Base-by-base conservation (phyloP, 2,888 invertebrate species). In the Oxycera nigricornis region DNA sequence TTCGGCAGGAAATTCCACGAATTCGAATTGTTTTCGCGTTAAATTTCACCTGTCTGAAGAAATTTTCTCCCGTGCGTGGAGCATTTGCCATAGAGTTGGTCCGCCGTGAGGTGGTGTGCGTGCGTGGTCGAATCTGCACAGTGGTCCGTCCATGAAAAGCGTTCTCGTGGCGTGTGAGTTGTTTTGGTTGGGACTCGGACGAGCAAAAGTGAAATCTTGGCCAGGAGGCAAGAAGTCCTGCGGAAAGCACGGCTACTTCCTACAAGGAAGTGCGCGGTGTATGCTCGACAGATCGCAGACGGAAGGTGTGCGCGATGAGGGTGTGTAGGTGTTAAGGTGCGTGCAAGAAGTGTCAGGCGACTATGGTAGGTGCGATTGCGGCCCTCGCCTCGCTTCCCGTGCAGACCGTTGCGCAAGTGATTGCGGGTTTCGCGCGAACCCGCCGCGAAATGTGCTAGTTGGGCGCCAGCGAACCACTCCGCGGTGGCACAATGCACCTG, bases 41-140 rank as follows among this genome's bases (percentile, higher is more conserved):
- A 65, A 62, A 65, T 65, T 65, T 65, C 65, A 65, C 65, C 65
- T 65, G 65, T 65, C 65, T 65, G 62, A 62, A 65, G 65, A 65
- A 65, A 65, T 65, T 65, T 65, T 65, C 65, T 41, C 65, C 41
- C 41, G 65, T 14, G 20, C 55, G 20, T 9, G 24, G 39, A 39
- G 22, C n/a, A 2, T 28, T 14, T 1, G 9, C 28, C 17, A 30
- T 9, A 26, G 30, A 11, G 26, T 28, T 9, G 26, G n/a, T 17
- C 11, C 20, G 28, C 17, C 50, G 55, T 1, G 28, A 22, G 52
- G 11, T 30, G 30, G 28, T 59, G 65, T 65, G 65, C 3, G 39
- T 65, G 65, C 30, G 65, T 41, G 62, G 24, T 55, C 39, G 65
- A 65, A 41, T 39, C 39, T 17, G 65, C 26, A 26, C 65, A 22